A percentile compares a stretch with the other conserved stretches of the same genome.
Conservation (phyloP, 1,140 invertebrate species). For the Protaetia brevitarsis region DNA sequence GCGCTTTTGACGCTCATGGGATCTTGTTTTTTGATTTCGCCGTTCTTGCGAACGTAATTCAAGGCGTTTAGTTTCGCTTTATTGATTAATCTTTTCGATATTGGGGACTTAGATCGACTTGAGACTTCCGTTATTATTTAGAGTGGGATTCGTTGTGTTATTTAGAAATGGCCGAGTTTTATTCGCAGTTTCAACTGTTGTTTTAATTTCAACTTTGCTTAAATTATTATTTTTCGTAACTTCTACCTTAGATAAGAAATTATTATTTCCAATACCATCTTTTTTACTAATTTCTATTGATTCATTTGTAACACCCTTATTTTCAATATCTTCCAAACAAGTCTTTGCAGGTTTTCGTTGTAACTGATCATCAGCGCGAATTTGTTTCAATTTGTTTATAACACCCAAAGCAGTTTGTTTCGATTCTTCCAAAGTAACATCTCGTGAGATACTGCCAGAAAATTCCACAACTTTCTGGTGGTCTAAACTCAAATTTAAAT, state of each 20-base stretch:
- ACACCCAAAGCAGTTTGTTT: slow-evolving; percentile 40
- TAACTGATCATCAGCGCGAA: slow-evolving; percentile 4
- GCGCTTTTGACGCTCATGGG: slow-evolving; percentile 64
- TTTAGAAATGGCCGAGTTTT: neutral
- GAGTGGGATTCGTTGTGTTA: neutral
- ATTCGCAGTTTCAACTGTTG: too few species aligned
- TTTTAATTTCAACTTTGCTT: too few species aligned
- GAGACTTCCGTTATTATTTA: neutral
- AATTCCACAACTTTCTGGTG: neutral
- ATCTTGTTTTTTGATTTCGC: slow-evolving; percentile 62
- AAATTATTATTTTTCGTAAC: too few species aligned
- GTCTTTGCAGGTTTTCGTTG: neutral
- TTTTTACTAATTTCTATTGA: neutral
- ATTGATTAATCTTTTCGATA: slow-evolving; percentile 55
- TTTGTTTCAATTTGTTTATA: slow-evolving; percentile 42
- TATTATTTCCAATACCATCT: too few species aligned
- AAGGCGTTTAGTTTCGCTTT: slow-evolving; percentile 67
- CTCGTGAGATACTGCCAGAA: slow-evolving; percentile 14
- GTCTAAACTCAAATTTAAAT: slow-evolving; percentile 25
- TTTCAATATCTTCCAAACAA: neutral
- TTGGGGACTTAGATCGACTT: slow-evolving; percentile 61
- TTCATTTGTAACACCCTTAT: neutral
- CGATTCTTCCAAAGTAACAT: slow-evolving; percentile 39
- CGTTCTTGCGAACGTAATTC: slow-evolving; percentile 62
- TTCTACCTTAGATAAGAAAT: too few species aligned